Evolutionary conservation across 1,140 invertebrate species (phyloP).

Genomic region (Cheumatopsyche charites): DNA sequence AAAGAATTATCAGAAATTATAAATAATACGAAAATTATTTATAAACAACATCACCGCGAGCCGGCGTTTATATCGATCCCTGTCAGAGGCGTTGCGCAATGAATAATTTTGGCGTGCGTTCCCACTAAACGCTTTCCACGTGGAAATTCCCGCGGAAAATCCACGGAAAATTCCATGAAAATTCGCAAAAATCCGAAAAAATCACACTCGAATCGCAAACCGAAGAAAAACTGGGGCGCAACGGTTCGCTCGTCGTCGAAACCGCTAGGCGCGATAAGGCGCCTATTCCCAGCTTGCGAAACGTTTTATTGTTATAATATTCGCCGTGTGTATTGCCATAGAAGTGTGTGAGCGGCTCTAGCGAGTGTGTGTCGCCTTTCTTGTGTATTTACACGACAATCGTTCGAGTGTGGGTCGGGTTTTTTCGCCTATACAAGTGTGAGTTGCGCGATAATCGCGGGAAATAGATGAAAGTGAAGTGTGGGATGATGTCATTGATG

Average conservation of each 20-base stretch:
- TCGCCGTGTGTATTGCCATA: not conserved
- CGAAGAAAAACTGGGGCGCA: not conserved
- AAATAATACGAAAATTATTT: not conserved
- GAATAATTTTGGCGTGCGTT: constrained; percentile 37
- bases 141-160: constrained; percentile 31
- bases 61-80: constrained; percentile 42
- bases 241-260: not conserved
- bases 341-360: not conserved
- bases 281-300: constrained; percentile 1
- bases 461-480: constrained; percentile 8
- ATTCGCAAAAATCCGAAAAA: not conserved
- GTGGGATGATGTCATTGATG: too few relatives aligned
- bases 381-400: too few relatives aligned
- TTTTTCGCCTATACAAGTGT: too few relatives aligned
- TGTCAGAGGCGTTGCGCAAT: constrained; percentile 43
- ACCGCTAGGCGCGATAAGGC: constrained; percentile 11
- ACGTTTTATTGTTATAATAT: constrained; percentile 2
- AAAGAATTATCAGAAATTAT: not conserved
- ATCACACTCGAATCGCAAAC: not conserved
- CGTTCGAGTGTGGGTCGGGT: too few relatives aligned
- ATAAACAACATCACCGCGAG: constrained; percentile 14
- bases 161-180: not conserved
- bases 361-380: too few relatives aligned
- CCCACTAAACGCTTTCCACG: constrained; percentile 15
- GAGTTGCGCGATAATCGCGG: not conserved